Percentiles rank a stretch among this genome's conserved stretches.
Evolutionary conservation across 2,888 invertebrate species (phyloP).

Genomic region (Cactoblastis cactorum): DNA sequence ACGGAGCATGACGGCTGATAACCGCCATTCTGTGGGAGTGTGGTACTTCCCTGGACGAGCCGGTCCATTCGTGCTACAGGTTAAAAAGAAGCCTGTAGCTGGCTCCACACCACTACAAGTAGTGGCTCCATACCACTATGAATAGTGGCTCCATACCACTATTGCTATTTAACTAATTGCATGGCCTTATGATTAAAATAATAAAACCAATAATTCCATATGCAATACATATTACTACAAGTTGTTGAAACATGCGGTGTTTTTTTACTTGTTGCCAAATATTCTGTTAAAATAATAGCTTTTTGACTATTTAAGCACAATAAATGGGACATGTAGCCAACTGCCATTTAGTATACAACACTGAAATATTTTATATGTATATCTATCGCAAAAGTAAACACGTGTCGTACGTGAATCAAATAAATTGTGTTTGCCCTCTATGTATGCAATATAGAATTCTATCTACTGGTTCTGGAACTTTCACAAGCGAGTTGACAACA

Average conservation of each 20-base stretch:
- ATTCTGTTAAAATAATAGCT: neutral
- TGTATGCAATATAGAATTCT: neutral
- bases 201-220: too few relatives aligned
- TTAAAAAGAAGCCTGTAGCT: too few relatives aligned
- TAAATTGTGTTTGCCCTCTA: slow-evolving; percentile 2
- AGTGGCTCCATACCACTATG: too few relatives aligned
- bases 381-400: slow-evolving; percentile 1
- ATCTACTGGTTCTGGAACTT: neutral
- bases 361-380: neutral
- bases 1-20: too few relatives aligned
- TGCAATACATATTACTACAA: neutral
- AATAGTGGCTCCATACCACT: too few relatives aligned
- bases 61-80: too few relatives aligned
- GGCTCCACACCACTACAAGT: too few relatives aligned
- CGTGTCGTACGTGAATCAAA: slow-evolving; percentile 1
- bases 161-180: too few relatives aligned
- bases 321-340: neutral
- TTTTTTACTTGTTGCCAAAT: neutral
- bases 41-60: too few relatives aligned
- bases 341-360: neutral
- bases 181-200: too few relatives aligned
- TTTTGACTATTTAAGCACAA: slow-evolving; percentile 2
- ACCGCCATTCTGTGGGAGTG: too few relatives aligned
- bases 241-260: neutral
- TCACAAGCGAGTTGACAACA: too few relatives aligned